phyloP scores from a whole-genome alignment of 2,797 vertebrate genomes.

The Benthosema pterotum region DNA sequence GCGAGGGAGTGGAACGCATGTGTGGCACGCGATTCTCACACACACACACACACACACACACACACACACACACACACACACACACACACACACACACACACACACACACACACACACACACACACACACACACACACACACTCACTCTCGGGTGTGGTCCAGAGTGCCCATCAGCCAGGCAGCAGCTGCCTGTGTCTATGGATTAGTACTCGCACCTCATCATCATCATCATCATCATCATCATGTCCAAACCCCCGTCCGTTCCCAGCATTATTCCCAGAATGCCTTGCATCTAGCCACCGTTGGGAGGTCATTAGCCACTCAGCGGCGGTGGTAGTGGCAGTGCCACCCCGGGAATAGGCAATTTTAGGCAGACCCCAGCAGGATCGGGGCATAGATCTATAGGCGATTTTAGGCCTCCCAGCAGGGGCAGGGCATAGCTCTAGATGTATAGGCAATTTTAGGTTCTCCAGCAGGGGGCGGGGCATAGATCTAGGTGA shows the following conservation, averaged over 20 bases:
- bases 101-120: conserved; percentile 7
- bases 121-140: conserved; percentile 12
- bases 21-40: too few species aligned
- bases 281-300: conserved; percentile 25
- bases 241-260: conserved; percentile 51
- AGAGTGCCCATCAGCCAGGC: conserved; percentile 48
- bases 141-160: conserved; percentile 6
- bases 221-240: conserved; percentile 37
- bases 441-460: too few species aligned
- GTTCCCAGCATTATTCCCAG: conserved; percentile 60
- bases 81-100: conserved; percentile 1
- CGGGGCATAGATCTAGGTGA: too few species aligned
- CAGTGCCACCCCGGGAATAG: too few species aligned
- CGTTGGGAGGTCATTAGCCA: conserved; percentile 50
- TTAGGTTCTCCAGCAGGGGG: too few species aligned
- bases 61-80: conserved; percentile 4
- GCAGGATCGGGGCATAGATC: too few species aligned
- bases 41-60: background rate
- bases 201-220: conserved; percentile 66
- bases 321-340: conserved; percentile 40
- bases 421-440: too few species aligned
- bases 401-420: too few species aligned
- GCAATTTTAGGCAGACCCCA: too few species aligned
- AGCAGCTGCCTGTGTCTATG: conserved; percentile 55
- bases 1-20: too few species aligned